Evolutionary conservation across 2,113 vertebrate genomes (phyloP).

Genomic region (Lontra canadensis): DNA sequence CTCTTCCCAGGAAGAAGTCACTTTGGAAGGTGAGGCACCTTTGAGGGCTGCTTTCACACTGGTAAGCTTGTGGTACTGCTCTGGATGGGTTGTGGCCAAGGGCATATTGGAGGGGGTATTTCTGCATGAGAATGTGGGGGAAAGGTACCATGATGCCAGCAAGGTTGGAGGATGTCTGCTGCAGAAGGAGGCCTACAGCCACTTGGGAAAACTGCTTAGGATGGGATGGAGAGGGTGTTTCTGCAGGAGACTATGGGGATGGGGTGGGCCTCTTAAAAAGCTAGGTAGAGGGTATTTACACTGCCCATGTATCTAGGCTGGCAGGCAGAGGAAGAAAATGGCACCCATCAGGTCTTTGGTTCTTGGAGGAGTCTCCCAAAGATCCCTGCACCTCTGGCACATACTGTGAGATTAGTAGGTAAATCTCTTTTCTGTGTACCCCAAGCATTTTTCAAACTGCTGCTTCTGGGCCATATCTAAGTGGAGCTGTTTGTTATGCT

Average conservation of each 20-base stretch:
- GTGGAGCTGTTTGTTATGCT: neutral
- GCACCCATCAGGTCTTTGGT: neutral
- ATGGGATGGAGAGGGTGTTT: neutral
- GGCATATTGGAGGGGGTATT: neutral
- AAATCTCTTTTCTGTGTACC: neutral
- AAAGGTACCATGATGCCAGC: neutral
- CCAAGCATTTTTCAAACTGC: neutral
- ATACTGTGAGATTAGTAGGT: neutral
- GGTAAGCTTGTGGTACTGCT: neutral
- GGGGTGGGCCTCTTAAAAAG: neutral
- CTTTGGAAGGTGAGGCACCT: neutral
- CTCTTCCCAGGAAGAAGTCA: neutral
- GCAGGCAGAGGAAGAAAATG: neutral
- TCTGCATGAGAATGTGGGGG: neutral
- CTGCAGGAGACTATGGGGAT: neutral
- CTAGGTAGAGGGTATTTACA: neutral
- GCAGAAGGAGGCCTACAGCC: neutral
- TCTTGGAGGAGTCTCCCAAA: neutral
- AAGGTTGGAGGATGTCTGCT: neutral
- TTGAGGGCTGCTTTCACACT: neutral
- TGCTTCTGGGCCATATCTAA: neutral
- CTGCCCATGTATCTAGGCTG: neutral
- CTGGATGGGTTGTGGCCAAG: neutral
- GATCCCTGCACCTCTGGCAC: neutral
- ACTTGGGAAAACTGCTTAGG: neutral